phyloP scores from a whole-genome alignment of 2,113 vertebrate genomes.

The Anarrhichthys ocellatus region DNA sequence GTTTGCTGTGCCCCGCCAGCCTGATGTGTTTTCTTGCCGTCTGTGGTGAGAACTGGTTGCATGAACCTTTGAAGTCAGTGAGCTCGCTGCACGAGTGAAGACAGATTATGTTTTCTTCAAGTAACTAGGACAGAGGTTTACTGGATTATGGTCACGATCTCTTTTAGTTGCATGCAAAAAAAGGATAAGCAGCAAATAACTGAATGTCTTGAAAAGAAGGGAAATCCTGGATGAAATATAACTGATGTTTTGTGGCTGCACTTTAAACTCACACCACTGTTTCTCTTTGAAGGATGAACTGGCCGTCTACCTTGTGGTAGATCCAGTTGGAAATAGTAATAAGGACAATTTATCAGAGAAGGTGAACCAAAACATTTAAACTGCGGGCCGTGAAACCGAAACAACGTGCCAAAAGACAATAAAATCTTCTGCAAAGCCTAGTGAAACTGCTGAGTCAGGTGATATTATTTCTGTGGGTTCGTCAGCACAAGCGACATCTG shows the following conservation, averaged over 20 bases:
- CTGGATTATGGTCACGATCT: not conserved
- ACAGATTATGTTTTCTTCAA: not conserved
- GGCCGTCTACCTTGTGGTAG: slow-evolving; percentile 9
- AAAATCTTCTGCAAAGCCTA: not conserved
- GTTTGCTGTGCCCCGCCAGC: slow-evolving; percentile 17
- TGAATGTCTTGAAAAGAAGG: not conserved
- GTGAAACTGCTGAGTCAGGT: not conserved
- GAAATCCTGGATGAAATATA: not conserved
- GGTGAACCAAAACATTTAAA: not conserved
- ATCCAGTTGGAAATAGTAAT: slow-evolving; percentile 16
- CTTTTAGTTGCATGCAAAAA: slow-evolving; percentile 1
- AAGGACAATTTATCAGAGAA: not conserved
- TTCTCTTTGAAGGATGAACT: slow-evolving; percentile 28
- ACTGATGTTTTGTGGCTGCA: not conserved
- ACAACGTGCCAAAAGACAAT: not conserved
- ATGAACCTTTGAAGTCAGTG: slow-evolving; percentile 21
- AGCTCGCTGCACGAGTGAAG: not conserved
- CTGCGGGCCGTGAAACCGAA: not conserved
- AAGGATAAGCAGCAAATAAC: not conserved
- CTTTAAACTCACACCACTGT: slow-evolving; percentile 12
- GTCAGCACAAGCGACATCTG: not conserved
- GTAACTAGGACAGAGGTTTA: slow-evolving; percentile 5
- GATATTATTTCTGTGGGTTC: not conserved
- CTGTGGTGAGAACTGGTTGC: slow-evolving; percentile 10
- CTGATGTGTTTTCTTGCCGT: slow-evolving; percentile 2